Evolutionary conservation across 1,140 invertebrate genomes (phyloP).

Genomic region (Nephila pilipes): DNA sequence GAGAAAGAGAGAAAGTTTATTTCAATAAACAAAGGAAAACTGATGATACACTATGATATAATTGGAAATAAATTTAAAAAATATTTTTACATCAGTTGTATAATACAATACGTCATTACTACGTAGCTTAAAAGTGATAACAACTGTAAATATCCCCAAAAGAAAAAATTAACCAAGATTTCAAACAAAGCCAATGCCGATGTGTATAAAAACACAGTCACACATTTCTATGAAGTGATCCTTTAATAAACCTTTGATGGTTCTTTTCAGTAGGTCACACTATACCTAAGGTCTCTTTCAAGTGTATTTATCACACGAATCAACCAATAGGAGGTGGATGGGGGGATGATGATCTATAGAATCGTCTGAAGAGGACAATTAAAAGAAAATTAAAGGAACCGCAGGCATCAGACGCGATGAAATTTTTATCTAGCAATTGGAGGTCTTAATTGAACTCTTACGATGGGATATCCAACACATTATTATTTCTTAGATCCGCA

Average conservation of each 20-base stretch:
- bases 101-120: too few species aligned
- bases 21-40: too few species aligned
- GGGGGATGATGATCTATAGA: not conserved
- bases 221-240: not conserved
- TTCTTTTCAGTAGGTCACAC: not conserved
- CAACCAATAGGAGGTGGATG: not conserved
- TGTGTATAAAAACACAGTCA: not conserved
- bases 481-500: not conserved
- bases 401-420: not conserved
- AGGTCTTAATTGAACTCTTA: not conserved
- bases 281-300: not conserved
- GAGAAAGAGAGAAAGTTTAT: too few species aligned
- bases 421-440: slow-evolving; percentile 4
- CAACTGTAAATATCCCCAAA: too few species aligned
- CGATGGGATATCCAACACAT: not conserved
- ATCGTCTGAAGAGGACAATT: slow-evolving; percentile 23
- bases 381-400: slow-evolving; percentile 42
- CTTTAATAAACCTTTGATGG: not conserved
- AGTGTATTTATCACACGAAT: slow-evolving; percentile 9
- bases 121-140: too few species aligned
- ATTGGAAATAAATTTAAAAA: too few species aligned
- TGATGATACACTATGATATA: too few species aligned
- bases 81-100: too few species aligned
- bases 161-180: too few species aligned
- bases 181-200: too few species aligned